These are phyloP conservation scores for Tipula unca DNA, from an alignment of 2,888 invertebrate genomes.

Conservation along the genomic window DNA sequence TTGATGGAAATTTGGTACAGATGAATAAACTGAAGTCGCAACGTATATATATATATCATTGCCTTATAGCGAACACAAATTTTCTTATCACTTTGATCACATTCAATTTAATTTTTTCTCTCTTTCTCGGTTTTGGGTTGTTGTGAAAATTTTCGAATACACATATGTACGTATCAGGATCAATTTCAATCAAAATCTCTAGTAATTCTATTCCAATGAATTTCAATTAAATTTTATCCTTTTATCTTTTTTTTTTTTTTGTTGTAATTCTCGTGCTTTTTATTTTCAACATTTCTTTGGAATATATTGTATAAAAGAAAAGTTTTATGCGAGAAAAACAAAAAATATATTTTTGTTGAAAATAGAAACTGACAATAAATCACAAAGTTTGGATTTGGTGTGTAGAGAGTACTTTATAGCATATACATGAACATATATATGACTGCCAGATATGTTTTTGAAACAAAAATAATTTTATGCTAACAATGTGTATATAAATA, in stretches of 20 bases:
- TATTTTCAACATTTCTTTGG: not conserved
- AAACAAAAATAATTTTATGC: not conserved
- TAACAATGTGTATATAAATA: not conserved
- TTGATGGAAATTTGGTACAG: not conserved
- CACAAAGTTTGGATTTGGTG: not conserved
- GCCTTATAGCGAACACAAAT: not conserved
- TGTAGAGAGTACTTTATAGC: not conserved
- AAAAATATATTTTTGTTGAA: not conserved
- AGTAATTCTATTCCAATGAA: slow-evolving; percentile 4
- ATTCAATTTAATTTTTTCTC: not conserved
- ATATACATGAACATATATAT: not conserved
- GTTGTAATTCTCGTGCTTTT: not conserved
- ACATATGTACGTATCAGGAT: not conserved
- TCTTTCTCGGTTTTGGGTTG: not conserved
- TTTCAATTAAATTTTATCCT: slow-evolving; percentile 8
- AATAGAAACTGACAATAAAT: not conserved
- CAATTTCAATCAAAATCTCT: not conserved
- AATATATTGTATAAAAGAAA: not conserved
- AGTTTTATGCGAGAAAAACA: not conserved
- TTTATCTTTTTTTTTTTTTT: not conserved
- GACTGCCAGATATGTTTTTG: not conserved
- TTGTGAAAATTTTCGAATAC: not conserved
- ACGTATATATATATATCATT: too few species aligned
- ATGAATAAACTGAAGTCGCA: not conserved
- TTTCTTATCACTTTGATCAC: not conserved